phyloP scores from a whole-genome alignment of 2,113 vertebrate species.

The Rhinichthys klamathensis region DNA sequence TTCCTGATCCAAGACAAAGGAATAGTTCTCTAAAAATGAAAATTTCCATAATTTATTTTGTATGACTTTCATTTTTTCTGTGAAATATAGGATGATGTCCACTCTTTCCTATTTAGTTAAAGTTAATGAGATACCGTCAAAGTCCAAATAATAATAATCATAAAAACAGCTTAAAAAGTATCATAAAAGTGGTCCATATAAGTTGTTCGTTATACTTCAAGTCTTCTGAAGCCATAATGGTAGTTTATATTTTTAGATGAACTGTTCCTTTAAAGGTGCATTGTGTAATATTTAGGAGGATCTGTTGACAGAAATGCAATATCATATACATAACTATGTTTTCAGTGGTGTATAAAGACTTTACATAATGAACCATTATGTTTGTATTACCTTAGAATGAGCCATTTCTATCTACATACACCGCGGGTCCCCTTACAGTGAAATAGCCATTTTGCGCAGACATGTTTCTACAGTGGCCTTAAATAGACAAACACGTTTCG shows the following conservation, averaged over 20 bases:
- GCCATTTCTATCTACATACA: no score
- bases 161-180: neutral
- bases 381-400: no score
- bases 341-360: no score
- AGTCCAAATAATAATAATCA: neutral
- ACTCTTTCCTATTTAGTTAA: neutral
- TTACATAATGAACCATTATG: no score
- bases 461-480: no score
- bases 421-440: no score
- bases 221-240: neutral
- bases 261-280: neutral
- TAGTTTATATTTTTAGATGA: no score
- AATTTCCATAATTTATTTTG: neutral
- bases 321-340: no score
- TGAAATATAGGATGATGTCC: neutral
- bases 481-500: no score
- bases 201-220: neutral
- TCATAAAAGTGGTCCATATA: neutral
- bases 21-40: conserved; percentile 15
- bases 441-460: no score
- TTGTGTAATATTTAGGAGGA: no score
- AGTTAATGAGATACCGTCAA: neutral
- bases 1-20: neutral
- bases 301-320: no score
- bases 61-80: neutral